Conservation (phyloP, 2,888 invertebrate genomes). For the Microctonus aethiopoides region DNA sequence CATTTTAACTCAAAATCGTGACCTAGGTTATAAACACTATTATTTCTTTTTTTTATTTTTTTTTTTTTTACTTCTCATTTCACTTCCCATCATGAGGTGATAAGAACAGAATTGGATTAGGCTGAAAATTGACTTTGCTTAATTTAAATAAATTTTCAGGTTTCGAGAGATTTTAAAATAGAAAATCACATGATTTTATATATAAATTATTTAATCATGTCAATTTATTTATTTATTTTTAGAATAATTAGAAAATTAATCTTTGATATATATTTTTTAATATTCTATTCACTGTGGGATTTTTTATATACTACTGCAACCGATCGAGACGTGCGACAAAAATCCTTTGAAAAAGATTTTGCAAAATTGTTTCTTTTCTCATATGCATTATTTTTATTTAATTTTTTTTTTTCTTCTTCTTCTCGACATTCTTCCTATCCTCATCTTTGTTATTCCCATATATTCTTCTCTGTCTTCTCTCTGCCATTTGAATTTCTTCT, state of each 20-base stretch:
- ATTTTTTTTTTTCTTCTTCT: not conserved
- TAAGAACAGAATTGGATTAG: too few species aligned
- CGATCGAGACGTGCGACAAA: not conserved
- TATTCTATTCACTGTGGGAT: not conserved
- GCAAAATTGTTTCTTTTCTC: not conserved
- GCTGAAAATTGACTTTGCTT: too few species aligned
- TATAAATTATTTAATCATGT: too few species aligned
- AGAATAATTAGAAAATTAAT: too few species aligned
- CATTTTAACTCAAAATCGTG: not conserved
- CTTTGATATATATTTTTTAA: too few species aligned
- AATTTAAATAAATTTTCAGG: too few species aligned
- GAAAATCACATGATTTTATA: too few species aligned
- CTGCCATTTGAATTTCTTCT: conserved; percentile 9
- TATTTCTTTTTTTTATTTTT: too few species aligned
- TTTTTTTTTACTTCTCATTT: not conserved
- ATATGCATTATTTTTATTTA: not conserved
- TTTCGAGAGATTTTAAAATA: too few species aligned
- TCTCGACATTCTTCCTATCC: not conserved
- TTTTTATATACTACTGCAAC: not conserved
- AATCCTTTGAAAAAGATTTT: not conserved
- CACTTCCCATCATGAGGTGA: too few species aligned
- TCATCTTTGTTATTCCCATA: not conserved
- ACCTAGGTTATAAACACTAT: not conserved
- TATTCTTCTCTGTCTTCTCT: conserved; percentile 13
- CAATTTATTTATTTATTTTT: too few species aligned